Percentiles rank a stretch among this genome's conserved stretches.
These are phyloP conservation scores for Petrocephalus sullivani DNA, from an alignment of 2,797 vertebrate genomes.

Conservation along the genomic window DNA sequence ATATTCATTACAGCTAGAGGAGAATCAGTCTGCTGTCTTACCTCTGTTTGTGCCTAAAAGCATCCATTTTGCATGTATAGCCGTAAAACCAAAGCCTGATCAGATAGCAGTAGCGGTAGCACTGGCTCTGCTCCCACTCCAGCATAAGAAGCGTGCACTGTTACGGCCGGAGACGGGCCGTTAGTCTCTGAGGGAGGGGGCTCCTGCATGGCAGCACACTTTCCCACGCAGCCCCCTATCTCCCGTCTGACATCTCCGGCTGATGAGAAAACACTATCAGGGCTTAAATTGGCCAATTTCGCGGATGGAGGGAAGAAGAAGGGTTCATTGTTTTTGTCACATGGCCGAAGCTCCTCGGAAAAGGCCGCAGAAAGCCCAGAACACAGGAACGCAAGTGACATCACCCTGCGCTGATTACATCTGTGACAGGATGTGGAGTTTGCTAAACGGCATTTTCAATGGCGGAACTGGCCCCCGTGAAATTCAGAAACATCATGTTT, in stretches of 20 bases:
- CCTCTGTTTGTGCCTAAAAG: neutral
- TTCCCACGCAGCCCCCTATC: conserved; percentile 34
- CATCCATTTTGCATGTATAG: too few species aligned
- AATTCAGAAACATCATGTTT: neutral
- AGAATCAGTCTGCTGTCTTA: neutral
- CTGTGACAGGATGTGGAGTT: neutral
- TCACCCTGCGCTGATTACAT: neutral
- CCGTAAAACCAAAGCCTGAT: neutral
- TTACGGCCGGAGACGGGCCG: neutral
- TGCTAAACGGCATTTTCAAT: neutral
- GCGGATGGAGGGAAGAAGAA: conserved; percentile 28
- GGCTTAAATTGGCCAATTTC: conserved; percentile 32
- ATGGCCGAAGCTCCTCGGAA: neutral
- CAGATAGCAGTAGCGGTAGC: neutral
- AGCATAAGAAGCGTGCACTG: neutral
- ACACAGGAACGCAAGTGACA: neutral
- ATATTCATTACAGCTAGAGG: neutral
- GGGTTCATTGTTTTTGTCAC: conserved; percentile 36
- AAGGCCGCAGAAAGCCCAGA: neutral
- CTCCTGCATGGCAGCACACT: conserved; percentile 18
- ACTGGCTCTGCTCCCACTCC: neutral
- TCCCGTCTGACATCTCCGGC: conserved; percentile 36
- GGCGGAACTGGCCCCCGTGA: neutral
- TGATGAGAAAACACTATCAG: conserved; percentile 38
- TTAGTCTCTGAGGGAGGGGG: neutral